phyloP scores from a whole-genome alignment of 2,888 invertebrate species.

The Ecliptopera silaceata region DNA sequence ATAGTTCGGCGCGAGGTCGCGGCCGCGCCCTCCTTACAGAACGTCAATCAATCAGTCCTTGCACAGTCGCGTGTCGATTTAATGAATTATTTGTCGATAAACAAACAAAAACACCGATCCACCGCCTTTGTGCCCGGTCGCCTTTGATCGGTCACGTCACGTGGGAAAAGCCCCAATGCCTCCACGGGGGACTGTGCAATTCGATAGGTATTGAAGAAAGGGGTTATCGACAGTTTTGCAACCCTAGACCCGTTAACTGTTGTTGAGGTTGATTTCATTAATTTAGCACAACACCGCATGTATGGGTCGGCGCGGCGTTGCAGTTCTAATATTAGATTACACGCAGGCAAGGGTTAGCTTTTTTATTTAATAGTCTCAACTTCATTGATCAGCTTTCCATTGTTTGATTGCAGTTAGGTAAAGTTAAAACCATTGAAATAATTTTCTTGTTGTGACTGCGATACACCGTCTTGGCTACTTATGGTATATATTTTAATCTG shows the following conservation, averaged over 20 bases:
- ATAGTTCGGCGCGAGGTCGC: no score
- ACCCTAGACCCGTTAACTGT: slow-evolving; percentile 41
- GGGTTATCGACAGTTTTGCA: slow-evolving; percentile 38
- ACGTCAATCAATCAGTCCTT: slow-evolving; percentile 52
- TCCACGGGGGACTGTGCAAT: slow-evolving; percentile 31
- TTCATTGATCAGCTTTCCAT: slow-evolving; percentile 1
- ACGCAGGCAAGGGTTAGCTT: not conserved
- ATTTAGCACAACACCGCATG: not conserved
- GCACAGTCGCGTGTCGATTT: slow-evolving; percentile 64
- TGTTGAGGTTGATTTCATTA: slow-evolving; percentile 16
- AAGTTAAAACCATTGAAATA: no score
- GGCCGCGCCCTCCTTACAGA: slow-evolving; percentile 22
- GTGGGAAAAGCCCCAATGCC: slow-evolving; percentile 25
- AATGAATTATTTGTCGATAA: slow-evolving; percentile 63
- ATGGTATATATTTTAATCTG: no score
- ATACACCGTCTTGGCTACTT: no score
- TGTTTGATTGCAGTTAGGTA: no score
- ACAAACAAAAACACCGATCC: slow-evolving; percentile 42
- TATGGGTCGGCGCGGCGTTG: slow-evolving; percentile 10
- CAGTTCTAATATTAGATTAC: slow-evolving; percentile 20
- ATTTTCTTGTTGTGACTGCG: no score
- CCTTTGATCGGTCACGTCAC: slow-evolving; percentile 32
- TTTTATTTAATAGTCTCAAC: slow-evolving; percentile 6
- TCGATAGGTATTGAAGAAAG: slow-evolving; percentile 28
- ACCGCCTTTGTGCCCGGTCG: slow-evolving; percentile 27